Conservation (phyloP, 1,140 invertebrate species). For the Aphelenchoides fujianensis region DNA sequence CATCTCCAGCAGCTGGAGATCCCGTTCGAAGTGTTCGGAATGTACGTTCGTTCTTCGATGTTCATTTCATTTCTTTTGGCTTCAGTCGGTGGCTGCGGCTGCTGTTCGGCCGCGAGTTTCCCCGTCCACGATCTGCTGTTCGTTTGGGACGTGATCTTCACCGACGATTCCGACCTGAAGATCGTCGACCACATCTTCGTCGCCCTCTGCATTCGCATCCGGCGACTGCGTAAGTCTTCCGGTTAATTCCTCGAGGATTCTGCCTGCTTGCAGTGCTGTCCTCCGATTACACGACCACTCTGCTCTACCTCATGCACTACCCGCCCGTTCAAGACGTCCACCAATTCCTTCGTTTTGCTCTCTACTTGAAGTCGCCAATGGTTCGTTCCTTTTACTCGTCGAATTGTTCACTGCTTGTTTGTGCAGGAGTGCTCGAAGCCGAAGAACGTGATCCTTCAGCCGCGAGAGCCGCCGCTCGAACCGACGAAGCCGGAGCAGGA, state of each 20-base stretch:
- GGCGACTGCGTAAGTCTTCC: constrained; percentile 71
- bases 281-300: constrained; percentile 70
- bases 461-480: constrained; percentile 43
- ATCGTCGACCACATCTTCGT: constrained; percentile 75
- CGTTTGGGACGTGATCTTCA: constrained; percentile 78
- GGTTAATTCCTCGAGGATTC: no score
- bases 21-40: constrained; percentile 76
- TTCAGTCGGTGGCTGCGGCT: constrained; percentile 75
- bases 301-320: constrained; percentile 71
- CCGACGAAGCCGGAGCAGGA: constrained; percentile 44
- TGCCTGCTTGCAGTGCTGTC: constrained; percentile 67
- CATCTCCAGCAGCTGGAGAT: constrained; percentile 73
- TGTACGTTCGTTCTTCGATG: constrained; percentile 67
- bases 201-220: constrained; percentile 73
- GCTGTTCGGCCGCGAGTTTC: constrained; percentile 77
- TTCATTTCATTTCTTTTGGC: constrained; percentile 26
- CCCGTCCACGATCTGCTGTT: constrained; percentile 72
- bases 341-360: constrained; percentile 69
- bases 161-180: constrained; percentile 71
- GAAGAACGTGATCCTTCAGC: constrained; percentile 20
- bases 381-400: constrained; percentile 40
- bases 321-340: constrained; percentile 69
- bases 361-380: constrained; percentile 68
- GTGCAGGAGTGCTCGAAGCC: constrained; percentile 40
- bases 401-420: constrained; percentile 38